Evolutionary conservation across 2,888 invertebrate genomes (phyloP), one percentile per base, ranked within the genome.

Genomic region (Chymomyza procnemis): DNA sequence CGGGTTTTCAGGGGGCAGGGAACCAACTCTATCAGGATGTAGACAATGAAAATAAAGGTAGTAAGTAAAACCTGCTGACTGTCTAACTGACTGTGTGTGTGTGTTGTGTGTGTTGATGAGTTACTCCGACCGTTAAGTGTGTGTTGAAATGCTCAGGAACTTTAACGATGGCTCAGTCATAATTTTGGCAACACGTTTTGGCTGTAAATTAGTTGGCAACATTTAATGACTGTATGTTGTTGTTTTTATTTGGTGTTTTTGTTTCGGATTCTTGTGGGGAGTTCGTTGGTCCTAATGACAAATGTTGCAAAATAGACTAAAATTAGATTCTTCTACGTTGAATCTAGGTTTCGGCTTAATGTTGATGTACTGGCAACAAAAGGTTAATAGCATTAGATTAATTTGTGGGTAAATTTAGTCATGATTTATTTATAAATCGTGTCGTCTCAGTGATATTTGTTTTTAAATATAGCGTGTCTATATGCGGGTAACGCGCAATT

Each of bases 161-260:
- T 83, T 83, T 81, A 76, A 72, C 72, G 66, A 63, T 68, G 65
- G 65, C 66, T 73, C 78, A 80, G 71, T 81, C 84, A 81, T 81
- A 78, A 83, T 81, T 81, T 78, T 67, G 70, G 67, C 66, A 71
- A 78, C 85, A 86, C 87, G 87, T 87, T 85, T 78, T 14, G 62
- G 56, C 64, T 80, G 82, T 85, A 78, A 78, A 83, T 63, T 63
- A 56, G 47, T 63, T 63, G 21, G 14, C 6, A 50, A 50, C 34
- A 41, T 41, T 41, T 41, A 41, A 41, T 41, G 34, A 12, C 34
- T 12, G 34, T 12, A 12, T 41, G 12, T 34, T 34, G 5, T 34
- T 34, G 4, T 34, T 22, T 22, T 22, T 22, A 2, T 22, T 26
- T 26, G 4, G 4, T 26, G 0, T 26, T 26, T 26, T 5, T 26